A percentile compares a stretch with the other conserved stretches of the same genome.
Evolutionary conservation across 2,797 vertebrate genomes (phyloP).

Genomic region (Phrynocephalus guinanensis): DNA sequence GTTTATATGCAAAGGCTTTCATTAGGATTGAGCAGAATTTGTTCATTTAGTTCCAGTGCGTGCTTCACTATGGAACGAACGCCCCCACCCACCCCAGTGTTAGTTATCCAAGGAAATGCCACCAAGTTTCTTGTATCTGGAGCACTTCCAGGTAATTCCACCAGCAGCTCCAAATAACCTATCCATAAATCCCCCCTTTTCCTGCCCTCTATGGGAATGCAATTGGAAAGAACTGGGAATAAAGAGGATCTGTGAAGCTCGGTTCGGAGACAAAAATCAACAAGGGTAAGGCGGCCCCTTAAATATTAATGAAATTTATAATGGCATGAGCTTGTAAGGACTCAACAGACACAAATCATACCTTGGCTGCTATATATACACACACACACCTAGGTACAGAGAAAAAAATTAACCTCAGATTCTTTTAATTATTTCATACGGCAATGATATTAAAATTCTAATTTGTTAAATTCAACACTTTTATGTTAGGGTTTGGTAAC

Average conservation of each 20-base stretch:
- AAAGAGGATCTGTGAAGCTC: not conserved
- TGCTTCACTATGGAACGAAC: not conserved
- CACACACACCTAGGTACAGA: not conserved
- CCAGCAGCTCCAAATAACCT: not conserved
- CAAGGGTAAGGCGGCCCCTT: not conserved
- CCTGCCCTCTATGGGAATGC: not conserved
- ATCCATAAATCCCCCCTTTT: not conserved
- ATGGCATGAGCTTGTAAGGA: not conserved
- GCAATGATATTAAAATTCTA: not conserved
- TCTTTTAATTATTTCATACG: not conserved
- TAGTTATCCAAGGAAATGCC: conserved; percentile 8
- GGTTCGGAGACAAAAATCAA: not conserved
- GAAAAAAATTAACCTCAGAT: not conserved
- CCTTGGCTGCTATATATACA: not conserved
- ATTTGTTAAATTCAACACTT: not conserved
- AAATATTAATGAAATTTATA: not conserved
- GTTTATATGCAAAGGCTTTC: conserved; percentile 52
- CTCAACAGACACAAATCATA: not conserved
- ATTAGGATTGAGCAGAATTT: conserved; percentile 1
- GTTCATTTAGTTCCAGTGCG: not conserved
- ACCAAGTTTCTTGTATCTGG: not conserved
- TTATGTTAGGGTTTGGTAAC: not conserved
- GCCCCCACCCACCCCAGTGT: no score
- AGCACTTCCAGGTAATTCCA: not conserved
- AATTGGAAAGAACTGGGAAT: not conserved